Evolutionary conservation across 2,113 vertebrate species (phyloP), one percentile per base, ranked within the genome.

Genomic region (Paramisgurnus dabryanus): DNA sequence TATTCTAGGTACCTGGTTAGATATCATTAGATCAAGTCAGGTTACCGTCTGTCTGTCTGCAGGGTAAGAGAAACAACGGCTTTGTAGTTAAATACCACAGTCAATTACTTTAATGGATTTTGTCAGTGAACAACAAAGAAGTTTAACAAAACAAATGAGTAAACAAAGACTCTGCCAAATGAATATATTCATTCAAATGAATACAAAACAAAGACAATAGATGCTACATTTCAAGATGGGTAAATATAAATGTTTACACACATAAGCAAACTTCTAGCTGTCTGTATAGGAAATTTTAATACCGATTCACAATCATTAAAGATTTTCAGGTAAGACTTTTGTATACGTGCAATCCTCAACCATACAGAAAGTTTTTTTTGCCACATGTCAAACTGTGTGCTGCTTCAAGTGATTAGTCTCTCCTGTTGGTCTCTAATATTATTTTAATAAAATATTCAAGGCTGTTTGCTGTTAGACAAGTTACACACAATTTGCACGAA

Each of bases 21-120:
- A 7, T 67, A 15, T 49, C 39, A 9, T 47, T 45, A 61, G 76
- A 81, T 78, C 53, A 76, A 45, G 27, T 53, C 18, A 72, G 79
- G 73, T 47, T 61, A 41, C 65, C 18, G n/a, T 22, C 3, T 64
- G 77, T 73, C 47, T 53, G 50, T 58, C 49, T 67, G 57, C 15
- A 43, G 67, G 66, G 57, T 60, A 41, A 41, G 50, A 49, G 82
- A 76, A 50, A 57, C 79, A 84, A 81, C 81, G 49, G 13, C 75
- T 84, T 85, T 83, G 78, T 39, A 8, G 78, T 61, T 84, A 87
- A 86, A 83, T 80, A 79, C 83, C 74, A 84, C 76, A 72, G 27
- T 34, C 27, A 34, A 80, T 83, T 85, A 75, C 80, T 85, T 78
- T 70, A 74, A 87, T 87, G 27, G 70, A 85, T 85, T 67, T 3